Base-by-base conservation (phyloP, 2,888 invertebrate species). In the Drosophila imparisetae region DNA sequence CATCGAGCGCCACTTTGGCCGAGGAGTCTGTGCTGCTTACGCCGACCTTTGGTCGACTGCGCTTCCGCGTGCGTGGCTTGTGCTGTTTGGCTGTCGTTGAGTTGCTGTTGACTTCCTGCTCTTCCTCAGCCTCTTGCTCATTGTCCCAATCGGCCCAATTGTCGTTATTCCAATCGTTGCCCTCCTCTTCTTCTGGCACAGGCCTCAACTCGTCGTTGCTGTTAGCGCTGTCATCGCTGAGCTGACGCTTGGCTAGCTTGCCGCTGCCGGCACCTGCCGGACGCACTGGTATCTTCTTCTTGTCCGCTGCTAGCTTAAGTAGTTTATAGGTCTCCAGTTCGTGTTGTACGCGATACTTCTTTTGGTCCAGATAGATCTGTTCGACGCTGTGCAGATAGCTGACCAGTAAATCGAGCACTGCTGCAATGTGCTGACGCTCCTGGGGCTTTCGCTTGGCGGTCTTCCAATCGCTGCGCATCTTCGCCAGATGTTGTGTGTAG, bases 311-410 rank as follows among this genome's bases (percentile, higher is more conserved):
- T 62, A 97, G 91, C 79, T 96, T 96, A 0, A 96, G 95, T 85
- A 98, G 93, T 91, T 96, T 96, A 88, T 97, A 96, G 59, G 96
- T 95, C 90, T 98, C 98, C 38, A 98, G 93, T 2, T 97, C 96
- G 86, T 97, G 94, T 92, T 98, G 98, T 0, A 98, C 96, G 72
- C 98, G 93, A 66, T 98, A 95, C 2, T 98, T 97, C 93, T 96
- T 97, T 78, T 98, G 96, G 92, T 98, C 97, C 64, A 97, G 96
- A 92, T 98, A 98, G 69, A 98, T 95, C 91, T 96, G 96, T 81
- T 97, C 97, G 0, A 98, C 97, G 70, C 94, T 94, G 93, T 97
- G 97, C 73, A 98, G 94, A 91, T 98, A 98, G 59, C 94, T 94
- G 70, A 97, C 96, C 74, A 98, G 94, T 6, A 97, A 94, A 62